A percentile compares a stretch with the other conserved stretches of the same genome.
Conservation (phyloP, 2,888 invertebrate species). For the Mesopsocus fuscifrons region DNA sequence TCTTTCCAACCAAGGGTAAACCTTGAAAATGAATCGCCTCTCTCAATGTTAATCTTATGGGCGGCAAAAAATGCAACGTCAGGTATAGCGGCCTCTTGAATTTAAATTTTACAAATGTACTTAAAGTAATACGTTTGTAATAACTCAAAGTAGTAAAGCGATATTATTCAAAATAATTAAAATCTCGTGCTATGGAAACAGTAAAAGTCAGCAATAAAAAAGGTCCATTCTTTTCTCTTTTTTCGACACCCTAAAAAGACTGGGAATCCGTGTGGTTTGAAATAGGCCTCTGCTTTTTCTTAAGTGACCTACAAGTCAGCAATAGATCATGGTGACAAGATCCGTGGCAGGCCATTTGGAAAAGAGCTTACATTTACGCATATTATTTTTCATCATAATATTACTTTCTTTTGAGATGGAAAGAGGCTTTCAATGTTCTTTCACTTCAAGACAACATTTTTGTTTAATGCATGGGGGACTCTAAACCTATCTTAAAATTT, state of each 20-base stretch:
- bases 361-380: constrained; percentile 11
- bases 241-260: not conserved
- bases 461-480: too few relatives aligned
- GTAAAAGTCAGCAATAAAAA: not conserved
- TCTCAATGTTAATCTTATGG: too few relatives aligned
- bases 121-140: too few relatives aligned
- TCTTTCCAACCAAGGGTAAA: too few relatives aligned
- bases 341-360: constrained; percentile 10
- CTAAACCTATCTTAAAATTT: too few relatives aligned
- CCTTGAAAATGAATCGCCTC: too few relatives aligned
- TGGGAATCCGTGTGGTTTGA: not conserved
- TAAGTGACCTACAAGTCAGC: not conserved
- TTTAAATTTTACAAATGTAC: too few relatives aligned
- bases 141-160: too few relatives aligned
- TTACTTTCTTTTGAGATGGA: constrained; percentile 1
- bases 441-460: too few relatives aligned
- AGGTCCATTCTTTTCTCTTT: not conserved
- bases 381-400: constrained; percentile 11
- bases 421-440: not conserved
- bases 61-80: too few relatives aligned
- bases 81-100: too few relatives aligned
- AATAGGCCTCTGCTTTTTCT: not conserved
- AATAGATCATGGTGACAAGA: constrained; percentile 9
- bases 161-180: not conserved
- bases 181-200: not conserved